phyloP scores from a whole-genome alignment of 2,113 vertebrate species.

The Apeltes quadracus region DNA sequence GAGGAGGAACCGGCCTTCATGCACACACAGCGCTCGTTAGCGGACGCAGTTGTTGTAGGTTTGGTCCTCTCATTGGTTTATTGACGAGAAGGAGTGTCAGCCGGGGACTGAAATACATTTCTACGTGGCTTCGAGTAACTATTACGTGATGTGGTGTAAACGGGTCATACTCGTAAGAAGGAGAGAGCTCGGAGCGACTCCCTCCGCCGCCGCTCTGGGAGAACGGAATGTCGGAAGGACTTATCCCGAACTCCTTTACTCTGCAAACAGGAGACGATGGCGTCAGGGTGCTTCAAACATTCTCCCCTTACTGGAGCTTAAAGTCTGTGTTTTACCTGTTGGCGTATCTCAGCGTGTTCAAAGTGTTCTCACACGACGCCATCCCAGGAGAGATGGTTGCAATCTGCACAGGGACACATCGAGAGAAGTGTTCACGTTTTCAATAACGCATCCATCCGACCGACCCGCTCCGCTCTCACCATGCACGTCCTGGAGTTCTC shows the following conservation, averaged over 20 bases:
- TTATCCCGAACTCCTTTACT: conserved; percentile 99
- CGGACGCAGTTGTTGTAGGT: neutral
- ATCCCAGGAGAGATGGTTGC: conserved; percentile 98
- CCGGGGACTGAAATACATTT: neutral
- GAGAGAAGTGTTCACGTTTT: neutral
- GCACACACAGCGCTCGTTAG: no score
- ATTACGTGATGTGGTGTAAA: conserved; percentile 69
- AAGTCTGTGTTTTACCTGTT: conserved; percentile 86
- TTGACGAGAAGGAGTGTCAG: neutral
- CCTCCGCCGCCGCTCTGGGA: conserved; percentile 91
- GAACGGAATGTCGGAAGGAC: conserved; percentile 98
- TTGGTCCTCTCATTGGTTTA: neutral
- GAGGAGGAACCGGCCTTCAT: no score
- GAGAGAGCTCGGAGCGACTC: conserved; percentile 93
- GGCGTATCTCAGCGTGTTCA: conserved; percentile 97
- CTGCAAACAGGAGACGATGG: conserved; percentile 79
- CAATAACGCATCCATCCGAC: neutral
- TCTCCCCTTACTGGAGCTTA: neutral
- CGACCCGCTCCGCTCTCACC: conserved; percentile 82
- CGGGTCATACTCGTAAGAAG: conserved; percentile 92
- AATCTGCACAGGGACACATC: conserved; percentile 80
- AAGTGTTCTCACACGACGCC: conserved; percentile 98
- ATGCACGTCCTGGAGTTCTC: conserved; percentile 98
- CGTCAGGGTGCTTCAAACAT: neutral
- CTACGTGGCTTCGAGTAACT: neutral